Conservation (phyloP, 1,140 invertebrate species). For the Drosophila athabasca region DNA sequence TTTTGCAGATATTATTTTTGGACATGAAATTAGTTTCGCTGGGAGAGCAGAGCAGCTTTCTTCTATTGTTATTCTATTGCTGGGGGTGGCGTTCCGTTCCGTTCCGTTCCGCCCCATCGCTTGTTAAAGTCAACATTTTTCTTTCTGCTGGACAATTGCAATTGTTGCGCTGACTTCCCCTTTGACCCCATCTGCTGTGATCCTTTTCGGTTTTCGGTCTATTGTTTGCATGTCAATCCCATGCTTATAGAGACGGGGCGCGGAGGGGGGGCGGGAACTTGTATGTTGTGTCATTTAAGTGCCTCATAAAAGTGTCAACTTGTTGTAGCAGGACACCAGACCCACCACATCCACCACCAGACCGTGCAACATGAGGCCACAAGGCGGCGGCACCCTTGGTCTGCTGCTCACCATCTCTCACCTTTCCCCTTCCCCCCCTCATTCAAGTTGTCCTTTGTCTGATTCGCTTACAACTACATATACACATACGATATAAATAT, state of each 20-base stretch:
- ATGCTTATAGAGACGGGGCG: conserved; percentile 39
- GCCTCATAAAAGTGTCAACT: conserved; percentile 81
- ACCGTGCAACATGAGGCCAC: conserved; percentile 13
- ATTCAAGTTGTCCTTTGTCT: conserved; percentile 29
- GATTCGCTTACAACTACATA: conserved; percentile 28
- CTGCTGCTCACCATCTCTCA: background rate
- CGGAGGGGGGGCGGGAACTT: conserved; percentile 16
- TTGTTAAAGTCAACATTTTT: background rate
- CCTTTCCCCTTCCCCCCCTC: background rate
- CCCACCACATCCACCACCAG: no score
- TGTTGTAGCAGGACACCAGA: conserved; percentile 49
- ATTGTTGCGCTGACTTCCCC: conserved; percentile 57
- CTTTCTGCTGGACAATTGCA: conserved; percentile 57
- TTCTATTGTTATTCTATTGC: conserved; percentile 56
- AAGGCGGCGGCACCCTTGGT: no score
- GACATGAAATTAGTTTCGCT: conserved; percentile 51
- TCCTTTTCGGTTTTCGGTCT: conserved; percentile 14
- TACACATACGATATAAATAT: conserved; percentile 7
- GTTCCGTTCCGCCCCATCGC: no score
- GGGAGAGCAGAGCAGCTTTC: background rate
- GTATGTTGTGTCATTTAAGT: conserved; percentile 78
- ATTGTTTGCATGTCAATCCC: conserved; percentile 75
- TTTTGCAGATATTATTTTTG: background rate
- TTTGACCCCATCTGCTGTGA: conserved; percentile 2
- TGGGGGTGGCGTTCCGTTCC: background rate